Evolutionary conservation across 2,888 invertebrate species (phyloP).

Genomic region (Agriopis aurantiaria): DNA sequence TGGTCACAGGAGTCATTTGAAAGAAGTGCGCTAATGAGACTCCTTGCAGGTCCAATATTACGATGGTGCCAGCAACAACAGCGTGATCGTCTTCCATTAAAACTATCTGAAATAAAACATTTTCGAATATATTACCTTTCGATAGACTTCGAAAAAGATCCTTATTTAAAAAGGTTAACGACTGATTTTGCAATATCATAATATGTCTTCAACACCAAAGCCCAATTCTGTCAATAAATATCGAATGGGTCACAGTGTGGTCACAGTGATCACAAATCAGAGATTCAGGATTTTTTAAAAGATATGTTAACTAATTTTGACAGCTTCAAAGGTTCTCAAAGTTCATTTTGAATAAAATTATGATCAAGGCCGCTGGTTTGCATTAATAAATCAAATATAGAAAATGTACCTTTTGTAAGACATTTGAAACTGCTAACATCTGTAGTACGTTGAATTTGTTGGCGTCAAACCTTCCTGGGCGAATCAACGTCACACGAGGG

Average conservation of each 20-base stretch:
- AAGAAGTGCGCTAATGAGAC: constrained; percentile 80
- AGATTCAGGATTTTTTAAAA: too few relatives aligned
- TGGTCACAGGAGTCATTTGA: constrained; percentile 79
- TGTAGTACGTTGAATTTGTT: constrained; percentile 53
- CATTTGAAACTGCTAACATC: constrained; percentile 41
- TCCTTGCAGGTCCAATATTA: constrained; percentile 81
- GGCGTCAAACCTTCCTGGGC: constrained; percentile 75
- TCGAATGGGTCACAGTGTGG: too few relatives aligned
- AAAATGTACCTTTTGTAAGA: constrained; percentile 47
- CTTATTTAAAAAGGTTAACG: constrained; percentile 12
- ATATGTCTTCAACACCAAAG: background rate
- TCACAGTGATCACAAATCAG: too few relatives aligned
- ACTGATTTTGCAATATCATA: constrained; percentile 6
- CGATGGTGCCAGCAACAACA: constrained; percentile 71
- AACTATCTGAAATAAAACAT: constrained; percentile 61
- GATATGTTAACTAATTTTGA: too few relatives aligned
- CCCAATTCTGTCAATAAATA: background rate
- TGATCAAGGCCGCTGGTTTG: background rate
- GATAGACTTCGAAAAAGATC: too few relatives aligned
- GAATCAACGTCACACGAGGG: constrained; percentile 77
- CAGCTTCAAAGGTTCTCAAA: background rate
- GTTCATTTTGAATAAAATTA: background rate
- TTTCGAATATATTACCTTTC: background rate
- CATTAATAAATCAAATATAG: too few relatives aligned
- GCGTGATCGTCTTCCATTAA: constrained; percentile 83